phyloP scores from a whole-genome alignment of 2,888 invertebrate genomes.

The Netelia fuscicornis region DNA sequence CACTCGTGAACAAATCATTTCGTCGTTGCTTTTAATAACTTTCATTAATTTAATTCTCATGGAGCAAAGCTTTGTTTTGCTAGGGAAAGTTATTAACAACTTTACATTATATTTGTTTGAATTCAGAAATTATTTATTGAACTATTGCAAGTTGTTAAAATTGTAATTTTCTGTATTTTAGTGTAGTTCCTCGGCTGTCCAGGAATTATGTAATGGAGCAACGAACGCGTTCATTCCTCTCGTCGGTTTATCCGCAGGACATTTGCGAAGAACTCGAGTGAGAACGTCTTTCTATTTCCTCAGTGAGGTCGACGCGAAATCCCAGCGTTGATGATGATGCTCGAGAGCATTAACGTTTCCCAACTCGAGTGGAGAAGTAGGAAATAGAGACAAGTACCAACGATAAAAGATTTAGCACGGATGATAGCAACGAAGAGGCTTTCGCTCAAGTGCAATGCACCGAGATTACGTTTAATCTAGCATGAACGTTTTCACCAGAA shows the following conservation, averaged over 20 bases:
- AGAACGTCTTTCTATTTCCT: conserved; percentile 29
- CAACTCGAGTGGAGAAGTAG: conserved; percentile 25
- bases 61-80: no score
- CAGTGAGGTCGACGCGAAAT: conserved; percentile 43
- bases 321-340: conserved; percentile 34
- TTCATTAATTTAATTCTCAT: no score
- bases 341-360: conserved; percentile 37
- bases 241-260: background rate
- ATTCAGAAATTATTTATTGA: no score
- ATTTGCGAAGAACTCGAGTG: background rate
- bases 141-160: no score
- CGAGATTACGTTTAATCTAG: conserved; percentile 78
- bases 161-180: no score
- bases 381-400: conserved; percentile 37
- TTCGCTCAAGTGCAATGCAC: conserved; percentile 75
- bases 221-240: no score
- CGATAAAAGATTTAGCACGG: conserved; percentile 44
- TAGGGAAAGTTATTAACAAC: no score
- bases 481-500: background rate
- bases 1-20: background rate
- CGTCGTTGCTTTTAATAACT: no score
- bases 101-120: no score
- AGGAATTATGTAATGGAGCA: no score
- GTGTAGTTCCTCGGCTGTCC: no score
- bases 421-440: conserved; percentile 13